Conservation (phyloP, 2,113 vertebrate genomes). For the Bos taurus region DNA sequence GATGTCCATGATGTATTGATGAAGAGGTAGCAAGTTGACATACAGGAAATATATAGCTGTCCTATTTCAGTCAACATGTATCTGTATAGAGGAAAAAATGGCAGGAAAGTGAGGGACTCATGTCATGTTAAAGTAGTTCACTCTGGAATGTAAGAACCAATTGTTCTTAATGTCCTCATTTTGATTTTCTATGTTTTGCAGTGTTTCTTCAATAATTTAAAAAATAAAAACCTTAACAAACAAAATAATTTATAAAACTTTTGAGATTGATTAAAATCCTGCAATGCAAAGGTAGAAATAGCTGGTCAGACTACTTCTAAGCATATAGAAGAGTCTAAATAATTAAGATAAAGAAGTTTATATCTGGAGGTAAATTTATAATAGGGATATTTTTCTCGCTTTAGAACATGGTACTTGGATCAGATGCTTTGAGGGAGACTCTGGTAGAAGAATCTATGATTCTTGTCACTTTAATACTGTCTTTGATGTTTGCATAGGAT, state of each 20-base stretch:
- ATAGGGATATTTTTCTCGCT: not conserved
- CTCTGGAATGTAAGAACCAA: not conserved
- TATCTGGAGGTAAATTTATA: not conserved
- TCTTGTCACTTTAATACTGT: not conserved
- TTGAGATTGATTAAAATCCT: not conserved
- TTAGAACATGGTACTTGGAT: not conserved
- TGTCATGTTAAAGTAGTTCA: not conserved
- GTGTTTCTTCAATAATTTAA: not conserved
- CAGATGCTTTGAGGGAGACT: not conserved
- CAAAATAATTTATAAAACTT: not conserved
- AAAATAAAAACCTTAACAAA: not conserved
- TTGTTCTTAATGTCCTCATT: not conserved
- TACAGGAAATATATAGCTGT: not conserved
- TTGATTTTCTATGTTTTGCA: not conserved
- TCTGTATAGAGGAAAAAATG: not conserved
- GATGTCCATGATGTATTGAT: not conserved
- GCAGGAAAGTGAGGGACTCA: not conserved
- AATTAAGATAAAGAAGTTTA: not conserved
- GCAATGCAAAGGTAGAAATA: not conserved
- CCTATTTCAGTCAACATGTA: not conserved
- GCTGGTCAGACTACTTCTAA: not conserved
- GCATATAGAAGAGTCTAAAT: not conserved
- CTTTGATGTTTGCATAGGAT: slow-evolving; percentile 1
- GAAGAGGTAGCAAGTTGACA: not conserved
- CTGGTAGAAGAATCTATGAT: not conserved